Evolutionary conservation across 1,140 invertebrate genomes (phyloP).

Genomic region (Bombus breviceps): DNA sequence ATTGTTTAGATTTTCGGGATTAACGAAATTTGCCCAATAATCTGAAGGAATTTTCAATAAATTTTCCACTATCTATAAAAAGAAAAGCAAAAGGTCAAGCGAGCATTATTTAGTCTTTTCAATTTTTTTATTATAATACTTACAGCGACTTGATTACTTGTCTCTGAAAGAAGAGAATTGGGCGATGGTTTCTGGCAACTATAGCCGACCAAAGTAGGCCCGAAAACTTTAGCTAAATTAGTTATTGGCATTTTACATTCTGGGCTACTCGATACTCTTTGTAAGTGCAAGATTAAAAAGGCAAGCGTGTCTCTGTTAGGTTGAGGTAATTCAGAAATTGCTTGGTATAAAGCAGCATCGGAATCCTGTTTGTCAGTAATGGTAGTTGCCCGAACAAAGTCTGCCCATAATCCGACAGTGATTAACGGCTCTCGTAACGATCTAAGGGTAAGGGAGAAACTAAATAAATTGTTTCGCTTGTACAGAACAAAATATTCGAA

Average conservation of each 20-base stretch:
- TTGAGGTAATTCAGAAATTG: slow-evolving; percentile 89
- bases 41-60: slow-evolving; percentile 86
- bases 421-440: slow-evolving; percentile 92
- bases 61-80: slow-evolving; percentile 85
- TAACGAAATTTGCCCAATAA: slow-evolving; percentile 87
- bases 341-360: slow-evolving; percentile 85
- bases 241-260: slow-evolving; percentile 91
- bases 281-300: slow-evolving; percentile 92
- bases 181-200: slow-evolving; percentile 87
- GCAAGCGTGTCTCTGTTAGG: slow-evolving; percentile 95
- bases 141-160: slow-evolving; percentile 85
- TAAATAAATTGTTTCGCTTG: neutral
- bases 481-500: neutral
- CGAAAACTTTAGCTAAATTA: slow-evolving; percentile 92
- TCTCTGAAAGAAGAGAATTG: slow-evolving; percentile 86
- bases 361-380: slow-evolving; percentile 83
- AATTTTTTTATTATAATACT: slow-evolving; percentile 41
- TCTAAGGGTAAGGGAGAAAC: slow-evolving; percentile 23
- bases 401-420: slow-evolving; percentile 88
- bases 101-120: neutral
- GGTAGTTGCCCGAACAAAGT: slow-evolving; percentile 89
- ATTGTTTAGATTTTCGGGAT: slow-evolving; percentile 71
- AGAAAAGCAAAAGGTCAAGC: neutral
- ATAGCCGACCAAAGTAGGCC: slow-evolving; percentile 92
- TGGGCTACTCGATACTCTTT: slow-evolving; percentile 88